These are phyloP conservation scores for Pagrus major DNA, from an alignment of 2,113 vertebrate genomes.

Conservation along the genomic window DNA sequence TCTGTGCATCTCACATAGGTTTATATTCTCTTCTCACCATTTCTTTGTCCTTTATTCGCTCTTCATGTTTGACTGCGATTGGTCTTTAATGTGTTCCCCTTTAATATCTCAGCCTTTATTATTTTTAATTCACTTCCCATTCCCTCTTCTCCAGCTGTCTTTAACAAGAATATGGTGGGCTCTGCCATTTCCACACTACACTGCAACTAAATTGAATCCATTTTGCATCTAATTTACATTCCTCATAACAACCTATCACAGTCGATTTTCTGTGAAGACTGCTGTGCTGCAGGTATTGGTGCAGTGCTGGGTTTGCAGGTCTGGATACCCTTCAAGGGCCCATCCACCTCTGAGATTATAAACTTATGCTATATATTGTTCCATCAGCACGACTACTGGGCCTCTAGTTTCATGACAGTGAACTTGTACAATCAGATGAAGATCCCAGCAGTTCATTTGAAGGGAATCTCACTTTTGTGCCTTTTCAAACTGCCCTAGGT, in stretches of 20 bases:
- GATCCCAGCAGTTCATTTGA: not conserved
- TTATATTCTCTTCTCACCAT: not conserved
- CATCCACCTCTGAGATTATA: not conserved
- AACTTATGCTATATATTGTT: not conserved
- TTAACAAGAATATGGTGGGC: not conserved
- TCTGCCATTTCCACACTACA: not conserved
- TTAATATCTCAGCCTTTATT: not conserved
- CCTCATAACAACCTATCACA: constrained; percentile 10
- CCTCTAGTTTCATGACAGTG: too few relatives aligned
- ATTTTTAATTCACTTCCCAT: not conserved
- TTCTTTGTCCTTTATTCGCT: not conserved
- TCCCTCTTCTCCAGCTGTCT: not conserved
- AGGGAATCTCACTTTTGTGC: not conserved
- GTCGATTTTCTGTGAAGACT: not conserved
- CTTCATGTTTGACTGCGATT: not conserved
- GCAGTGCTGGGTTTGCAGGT: not conserved
- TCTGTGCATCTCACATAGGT: not conserved
- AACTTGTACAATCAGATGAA: not conserved
- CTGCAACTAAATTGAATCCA: not conserved
- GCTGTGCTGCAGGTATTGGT: constrained; percentile 3
- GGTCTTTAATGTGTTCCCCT: not conserved
- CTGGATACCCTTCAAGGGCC: not conserved
- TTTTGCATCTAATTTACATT: constrained; percentile 32
- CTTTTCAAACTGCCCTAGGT: not conserved
- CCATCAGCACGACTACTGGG: not conserved